Base-by-base conservation (phyloP, 2,113 vertebrate species). In the Saccopteryx bilineata region DNA sequence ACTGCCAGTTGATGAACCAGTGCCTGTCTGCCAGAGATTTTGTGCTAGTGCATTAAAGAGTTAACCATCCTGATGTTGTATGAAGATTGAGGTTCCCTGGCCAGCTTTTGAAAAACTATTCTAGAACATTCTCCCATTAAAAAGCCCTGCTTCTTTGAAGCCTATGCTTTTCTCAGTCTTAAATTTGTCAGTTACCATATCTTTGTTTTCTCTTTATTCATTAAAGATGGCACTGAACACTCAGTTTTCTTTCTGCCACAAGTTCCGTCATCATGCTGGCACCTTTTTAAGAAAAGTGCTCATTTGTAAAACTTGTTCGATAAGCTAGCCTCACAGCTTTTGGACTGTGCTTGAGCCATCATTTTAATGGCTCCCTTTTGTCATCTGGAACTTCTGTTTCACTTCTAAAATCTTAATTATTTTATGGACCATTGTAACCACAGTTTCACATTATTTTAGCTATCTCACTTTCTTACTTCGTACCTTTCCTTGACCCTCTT, bases 181-280 rank as follows among this genome's bases (percentile, higher is more conserved):
- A 46, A 69, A 71, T 65, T 63, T 65, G 23, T 84, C 48, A 33
- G 7, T 78, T 76, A 46, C 13, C 5, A 5, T 26, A 86, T 46
- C 28, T 46, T 31, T 68, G 7, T 68, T 86, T 66, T 89, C 48
- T 84, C 33, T 52, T 92, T 56, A 75, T 89, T 82, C 39, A 61
- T 88, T 74, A 63, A 82, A 82, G 76, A 72, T 81, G 56, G 24
- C 61, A 52, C 9, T 31, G 48, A 68, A 60, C 3, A 58, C 11
- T 79, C 24, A 78, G 46, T 71, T 94, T 94, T 95, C 71, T 71
- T 89, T 88, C 63, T 33, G n/a, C 18, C 39, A 46, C 46, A 93
- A 72, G 56, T 21, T 63, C 48, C 75, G 26, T 60, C 14, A 52
- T 50, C 56, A 58, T 71, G 39, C 72, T 90, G 50, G 72, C 78